A percentile compares a stretch with the other conserved stretches of the same genome.
Evolutionary conservation across 2,113 vertebrate genomes (phyloP).

Genomic region (human): GRCh38 chr2:67869501-67870000

Average conservation of each 20-base stretch:
- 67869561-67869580: background rate
- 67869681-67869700: background rate
- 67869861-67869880: background rate
- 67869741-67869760: background rate
- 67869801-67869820: background rate
- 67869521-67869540: background rate
- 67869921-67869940: background rate
- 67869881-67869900: slow-evolving; percentile 45
- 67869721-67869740: background rate
- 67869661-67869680: background rate
- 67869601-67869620: background rate
- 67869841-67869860: slow-evolving; percentile 10
- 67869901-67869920: background rate
- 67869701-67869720: background rate
- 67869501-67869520: background rate
- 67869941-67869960: background rate
- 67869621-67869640: background rate
- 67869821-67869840: background rate
- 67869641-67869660: background rate
- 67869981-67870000: slow-evolving; percentile 48
- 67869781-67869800: background rate
- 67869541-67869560: background rate
- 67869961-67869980: slow-evolving; percentile 11
- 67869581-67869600: slow-evolving; percentile 4
- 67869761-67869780: background rate